Base-by-base conservation (phyloP, 2,888 invertebrate genomes). In the Callimorpha dominula region DNA sequence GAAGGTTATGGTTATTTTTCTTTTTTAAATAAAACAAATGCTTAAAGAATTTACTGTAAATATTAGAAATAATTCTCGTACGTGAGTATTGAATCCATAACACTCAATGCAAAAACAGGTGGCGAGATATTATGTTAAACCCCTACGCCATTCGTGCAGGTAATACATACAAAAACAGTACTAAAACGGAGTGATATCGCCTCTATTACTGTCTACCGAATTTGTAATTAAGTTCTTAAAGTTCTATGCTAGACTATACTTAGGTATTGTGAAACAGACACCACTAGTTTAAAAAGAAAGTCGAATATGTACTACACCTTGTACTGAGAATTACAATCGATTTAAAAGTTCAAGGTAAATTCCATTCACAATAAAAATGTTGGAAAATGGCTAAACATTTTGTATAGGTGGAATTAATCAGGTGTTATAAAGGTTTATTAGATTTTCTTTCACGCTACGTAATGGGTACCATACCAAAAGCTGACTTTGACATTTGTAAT, bases 271-370 rank as follows among this genome's bases (percentile, higher is more conserved):
- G 31, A 63, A 57, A 60, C 72, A 69, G 65, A 65, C 73, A 75
- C 76, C 46, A 71, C 68, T 78, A 71, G 46, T 60, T 77, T 75
- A 49, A 78, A 82, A 80, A 75, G 73, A 81, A 78, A 72, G 68
- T 77, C 65, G 70, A 78, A 82, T 80, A 77, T 81, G 64, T 78
- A 71, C 78, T 65, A 79, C 78, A 80, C 42, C 63, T 74, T 68
- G 43, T 85, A 81, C 78, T 70, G 69, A 73, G 84, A 86, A 83
- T 78, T 81, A 79, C 84, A 88, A 88, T 87, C 87, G 83, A 86
- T 88, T 76, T 46, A 11, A 76, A 79, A 82, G 86, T 82, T 88
- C 87, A 87, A 88, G 87, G 87, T 76, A 68, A 82, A 67, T 54
- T 65, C 75, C 70, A 79, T 79, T 85, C 72, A 78, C 76, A 78